phyloP scores from a whole-genome alignment of 2,797 vertebrate genomes.

The Macropus fuliginosus region DNA sequence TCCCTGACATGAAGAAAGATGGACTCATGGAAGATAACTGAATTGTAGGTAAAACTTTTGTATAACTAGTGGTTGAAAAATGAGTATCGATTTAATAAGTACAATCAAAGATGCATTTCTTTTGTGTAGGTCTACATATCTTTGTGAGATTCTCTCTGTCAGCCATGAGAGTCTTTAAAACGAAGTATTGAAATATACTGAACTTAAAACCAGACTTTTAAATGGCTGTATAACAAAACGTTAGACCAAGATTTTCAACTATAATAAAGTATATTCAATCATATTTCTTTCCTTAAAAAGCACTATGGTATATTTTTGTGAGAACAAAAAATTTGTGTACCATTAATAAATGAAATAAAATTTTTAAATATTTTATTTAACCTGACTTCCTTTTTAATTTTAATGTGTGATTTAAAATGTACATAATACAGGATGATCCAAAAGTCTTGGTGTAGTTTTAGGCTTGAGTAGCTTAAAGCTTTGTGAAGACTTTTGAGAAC shows the following conservation, averaged over 20 bases:
- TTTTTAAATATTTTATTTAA: background rate
- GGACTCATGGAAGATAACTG: background rate
- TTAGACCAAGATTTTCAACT: background rate
- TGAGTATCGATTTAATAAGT: background rate
- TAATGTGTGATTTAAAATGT: background rate
- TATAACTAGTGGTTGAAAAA: background rate
- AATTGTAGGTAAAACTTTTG: background rate
- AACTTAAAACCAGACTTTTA: background rate
- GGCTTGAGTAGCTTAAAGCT: background rate
- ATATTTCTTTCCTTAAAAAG: background rate
- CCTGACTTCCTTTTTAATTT: background rate
- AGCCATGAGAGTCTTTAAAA: background rate
- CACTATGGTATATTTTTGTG: background rate
- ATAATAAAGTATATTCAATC: background rate
- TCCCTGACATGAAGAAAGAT: background rate
- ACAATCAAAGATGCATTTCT: background rate
- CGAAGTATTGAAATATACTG: background rate
- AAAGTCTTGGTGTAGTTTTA: background rate
- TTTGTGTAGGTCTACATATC: background rate
- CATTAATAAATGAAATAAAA: background rate
- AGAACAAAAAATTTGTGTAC: background rate
- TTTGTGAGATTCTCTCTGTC: background rate
- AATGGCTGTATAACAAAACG: background rate
- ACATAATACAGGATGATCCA: background rate
- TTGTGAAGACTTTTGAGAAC: background rate